Conservation (phyloP, 2,888 invertebrate genomes). For the Tigriopus californicus region DNA sequence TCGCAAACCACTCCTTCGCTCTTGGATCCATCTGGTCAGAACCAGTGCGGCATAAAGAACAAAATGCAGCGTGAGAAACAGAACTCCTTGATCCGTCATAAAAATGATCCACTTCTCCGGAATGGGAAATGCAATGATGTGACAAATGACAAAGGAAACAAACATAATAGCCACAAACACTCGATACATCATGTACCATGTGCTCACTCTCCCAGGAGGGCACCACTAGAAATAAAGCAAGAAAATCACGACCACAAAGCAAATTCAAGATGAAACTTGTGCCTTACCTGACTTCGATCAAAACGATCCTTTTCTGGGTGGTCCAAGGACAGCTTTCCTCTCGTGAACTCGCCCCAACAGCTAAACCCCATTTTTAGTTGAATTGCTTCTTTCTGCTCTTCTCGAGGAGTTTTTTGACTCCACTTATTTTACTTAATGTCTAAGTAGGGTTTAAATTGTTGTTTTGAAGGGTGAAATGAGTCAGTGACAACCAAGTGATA, state of each 20-base stretch:
- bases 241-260: not conserved
- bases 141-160: not conserved
- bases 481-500: too few species aligned
- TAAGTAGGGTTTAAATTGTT: too few species aligned
- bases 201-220: not conserved
- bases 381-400: too few species aligned
- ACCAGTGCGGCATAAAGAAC: constrained; percentile 6
- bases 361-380: too few species aligned
- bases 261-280: not conserved
- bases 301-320: not conserved
- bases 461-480: too few species aligned
- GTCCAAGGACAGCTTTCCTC: too few species aligned
- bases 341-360: too few species aligned
- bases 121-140: not conserved
- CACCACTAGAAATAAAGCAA: not conserved
- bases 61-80: not conserved
- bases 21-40: not conserved
- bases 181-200: constrained; percentile 11
- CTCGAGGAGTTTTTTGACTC: too few species aligned
- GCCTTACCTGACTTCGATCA: not conserved
- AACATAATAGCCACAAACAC: not conserved
- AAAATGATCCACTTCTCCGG: constrained; percentile 8
- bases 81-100: constrained; percentile 11
- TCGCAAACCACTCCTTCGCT: not conserved
- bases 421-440: too few species aligned